These are phyloP conservation scores for Drosophila asahinai DNA, from an alignment of 1,140 invertebrate species.

Conservation along the genomic window DNA sequence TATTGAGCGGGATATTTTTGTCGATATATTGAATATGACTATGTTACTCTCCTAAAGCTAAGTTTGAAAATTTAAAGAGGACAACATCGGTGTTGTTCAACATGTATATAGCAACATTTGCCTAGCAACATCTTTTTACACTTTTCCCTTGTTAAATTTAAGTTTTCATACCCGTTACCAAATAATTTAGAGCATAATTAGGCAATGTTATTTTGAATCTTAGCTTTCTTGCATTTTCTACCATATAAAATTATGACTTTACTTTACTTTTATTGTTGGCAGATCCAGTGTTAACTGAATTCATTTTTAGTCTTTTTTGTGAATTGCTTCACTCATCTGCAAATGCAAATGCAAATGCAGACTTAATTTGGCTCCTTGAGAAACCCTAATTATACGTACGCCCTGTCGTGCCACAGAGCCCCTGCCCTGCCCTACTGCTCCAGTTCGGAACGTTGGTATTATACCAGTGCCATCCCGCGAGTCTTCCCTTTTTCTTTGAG, in stretches of 20 bases:
- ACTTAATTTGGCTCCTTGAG: conserved; percentile 62
- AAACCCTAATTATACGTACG: conserved; percentile 67
- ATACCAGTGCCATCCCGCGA: conserved; percentile 1
- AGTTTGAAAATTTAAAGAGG: not conserved
- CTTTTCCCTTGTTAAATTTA: too few relatives aligned
- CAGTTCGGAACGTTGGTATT: conserved; percentile 44
- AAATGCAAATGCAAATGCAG: conserved; percentile 30
- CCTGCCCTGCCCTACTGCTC: conserved; percentile 45
- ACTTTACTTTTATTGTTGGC: not conserved
- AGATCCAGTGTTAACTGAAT: not conserved
- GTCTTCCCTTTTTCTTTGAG: conserved; percentile 13
- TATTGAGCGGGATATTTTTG: too few relatives aligned
- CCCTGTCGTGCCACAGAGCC: conserved; percentile 27
- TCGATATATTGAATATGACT: too few relatives aligned
- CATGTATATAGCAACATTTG: too few relatives aligned
- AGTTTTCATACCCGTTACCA: too few relatives aligned
- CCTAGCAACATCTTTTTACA: not conserved
- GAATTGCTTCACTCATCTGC: conserved; percentile 6
- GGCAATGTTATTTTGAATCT: too few relatives aligned
- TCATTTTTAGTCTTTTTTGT: conserved; percentile 6
- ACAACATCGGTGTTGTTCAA: not conserved
- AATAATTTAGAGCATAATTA: too few relatives aligned
- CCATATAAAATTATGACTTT: too few relatives aligned
- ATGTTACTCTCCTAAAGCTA: too few relatives aligned
- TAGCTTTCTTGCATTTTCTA: not conserved